phyloP scores from a whole-genome alignment of 30 jellyfish, hydroid and myxozoan species.

The Nemopilema nomurai region DNA sequence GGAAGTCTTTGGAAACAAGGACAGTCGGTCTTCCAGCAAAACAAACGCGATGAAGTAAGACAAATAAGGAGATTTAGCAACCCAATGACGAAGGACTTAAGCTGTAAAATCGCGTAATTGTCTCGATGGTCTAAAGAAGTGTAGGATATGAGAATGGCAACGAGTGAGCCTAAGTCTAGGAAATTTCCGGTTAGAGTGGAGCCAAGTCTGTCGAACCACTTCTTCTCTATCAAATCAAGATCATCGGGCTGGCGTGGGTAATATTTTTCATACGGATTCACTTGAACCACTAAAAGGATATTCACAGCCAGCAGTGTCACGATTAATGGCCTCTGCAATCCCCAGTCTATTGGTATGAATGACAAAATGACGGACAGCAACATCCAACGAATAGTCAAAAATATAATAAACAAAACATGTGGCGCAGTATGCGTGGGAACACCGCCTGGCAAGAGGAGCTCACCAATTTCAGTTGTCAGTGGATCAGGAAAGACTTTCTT shows the following conservation, averaged over 20 bases:
- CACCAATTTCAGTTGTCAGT: slow-evolving; percentile 76
- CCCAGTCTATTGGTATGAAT: slow-evolving; percentile 94
- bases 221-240: slow-evolving; percentile 62
- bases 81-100: slow-evolving; percentile 87
- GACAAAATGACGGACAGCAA: slow-evolving; percentile 78
- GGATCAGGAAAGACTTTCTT: slow-evolving; percentile 83
- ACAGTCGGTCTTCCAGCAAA: slow-evolving; percentile 85
- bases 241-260: slow-evolving; percentile 81
- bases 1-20: slow-evolving; percentile 81
- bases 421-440: slow-evolving; percentile 70
- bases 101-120: slow-evolving; percentile 78
- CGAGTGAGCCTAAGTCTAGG: slow-evolving; percentile 81
- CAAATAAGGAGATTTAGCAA: slow-evolving; percentile 67
- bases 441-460: slow-evolving; percentile 91
- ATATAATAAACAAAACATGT: slow-evolving; percentile 61
- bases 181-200: slow-evolving; percentile 84
- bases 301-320: slow-evolving; percentile 77
- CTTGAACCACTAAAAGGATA: slow-evolving; percentile 66
- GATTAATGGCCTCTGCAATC: slow-evolving; percentile 80
- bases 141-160: slow-evolving; percentile 80
- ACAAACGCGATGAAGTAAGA: slow-evolving; percentile 79
- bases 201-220: slow-evolving; percentile 94
- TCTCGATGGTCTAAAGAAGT: slow-evolving; percentile 91
- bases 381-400: slow-evolving; percentile 96
- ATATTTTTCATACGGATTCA: slow-evolving; percentile 85